Evolutionary conservation across 2,113 vertebrate species (phyloP), one percentile per base, ranked within the genome.

Genomic region (Xenopus laevis): DNA sequence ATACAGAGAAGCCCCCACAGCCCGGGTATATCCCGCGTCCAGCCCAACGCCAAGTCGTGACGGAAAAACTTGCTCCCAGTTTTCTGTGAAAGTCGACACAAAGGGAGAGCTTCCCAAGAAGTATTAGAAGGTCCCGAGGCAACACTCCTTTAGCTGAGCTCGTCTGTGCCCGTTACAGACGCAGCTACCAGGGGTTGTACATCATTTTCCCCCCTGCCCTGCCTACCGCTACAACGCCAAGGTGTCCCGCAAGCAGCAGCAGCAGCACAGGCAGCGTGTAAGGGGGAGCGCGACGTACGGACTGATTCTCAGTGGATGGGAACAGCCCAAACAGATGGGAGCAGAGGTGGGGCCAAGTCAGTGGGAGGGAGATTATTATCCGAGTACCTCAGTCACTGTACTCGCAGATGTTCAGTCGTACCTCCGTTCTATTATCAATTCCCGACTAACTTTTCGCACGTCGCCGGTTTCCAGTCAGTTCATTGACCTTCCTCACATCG

Each of bases 151-250:
- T n/a, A 47, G 13, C 11, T 2, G 20, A 18, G 27, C 23, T 50
- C 20, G 40, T 13, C 70, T 10, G 55, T 16, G 71, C 20, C 66
- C 10, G 58, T 53, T 27, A 67, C 40, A 46, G 46, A 0, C 47
- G 61, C n/a, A 52, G 79, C 53, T 9, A 71, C 68, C 11, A 33
- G 59, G 61, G 74, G 58, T 1, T 65, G 30, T 13, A 82, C 71
- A 52, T 77, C 23, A 2, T 27, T 81, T 53, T 60, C 0, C 7
- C 71, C 62, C 47, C 23, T 65, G 65, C 23, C 20, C 68, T 4
- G 79, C 76, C 80, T 80, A 77, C 79, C 1, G 67, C 81, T 60
- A 81, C 83, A 81, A 69, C 79, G 82, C 84, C 71, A 60, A 79
- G 78, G 79, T 58, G 83, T 2, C 80, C 79, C 2, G 80, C 74